Evolutionary conservation across 2,888 invertebrate genomes (phyloP).

Genomic region (Pterostichus madidus): DNA sequence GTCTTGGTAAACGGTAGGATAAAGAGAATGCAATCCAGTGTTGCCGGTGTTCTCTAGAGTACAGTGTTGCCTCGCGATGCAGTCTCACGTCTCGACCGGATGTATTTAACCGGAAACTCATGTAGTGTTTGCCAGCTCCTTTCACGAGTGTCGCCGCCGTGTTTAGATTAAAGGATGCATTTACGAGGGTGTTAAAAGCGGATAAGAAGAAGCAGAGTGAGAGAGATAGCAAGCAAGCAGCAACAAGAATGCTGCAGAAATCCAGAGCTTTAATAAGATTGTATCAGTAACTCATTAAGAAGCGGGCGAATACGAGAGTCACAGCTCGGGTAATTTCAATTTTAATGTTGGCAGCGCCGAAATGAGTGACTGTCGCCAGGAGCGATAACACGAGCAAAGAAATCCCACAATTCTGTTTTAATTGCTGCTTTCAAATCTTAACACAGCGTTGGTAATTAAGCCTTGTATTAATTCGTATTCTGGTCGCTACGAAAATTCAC

Average conservation of each 20-base stretch:
- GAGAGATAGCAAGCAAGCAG: constrained; percentile 17
- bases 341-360: constrained; percentile 71
- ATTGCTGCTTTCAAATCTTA: constrained; percentile 73
- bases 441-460: constrained; percentile 73
- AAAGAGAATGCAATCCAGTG: no score
- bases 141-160: constrained; percentile 28
- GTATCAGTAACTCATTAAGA: constrained; percentile 74
- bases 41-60: no score
- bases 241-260: constrained; percentile 32
- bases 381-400: constrained; percentile 72
- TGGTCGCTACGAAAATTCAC: constrained; percentile 32
- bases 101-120: constrained; percentile 47
- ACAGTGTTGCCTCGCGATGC: no score
- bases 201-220: constrained; percentile 71
- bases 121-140: constrained; percentile 47
- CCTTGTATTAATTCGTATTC: constrained; percentile 72
- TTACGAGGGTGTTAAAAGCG: constrained; percentile 73
- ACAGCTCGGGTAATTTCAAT: constrained; percentile 72
- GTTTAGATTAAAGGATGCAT: constrained; percentile 68
- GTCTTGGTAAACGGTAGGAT: no score
- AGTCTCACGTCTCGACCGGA: not conserved
- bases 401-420: constrained; percentile 72
- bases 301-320: constrained; percentile 57
- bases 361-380: constrained; percentile 56
- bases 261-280: constrained; percentile 73